These are phyloP conservation scores for Amblyopsis rosae DNA, from an alignment of 2,113 vertebrate genomes.

Conservation along the genomic window DNA sequence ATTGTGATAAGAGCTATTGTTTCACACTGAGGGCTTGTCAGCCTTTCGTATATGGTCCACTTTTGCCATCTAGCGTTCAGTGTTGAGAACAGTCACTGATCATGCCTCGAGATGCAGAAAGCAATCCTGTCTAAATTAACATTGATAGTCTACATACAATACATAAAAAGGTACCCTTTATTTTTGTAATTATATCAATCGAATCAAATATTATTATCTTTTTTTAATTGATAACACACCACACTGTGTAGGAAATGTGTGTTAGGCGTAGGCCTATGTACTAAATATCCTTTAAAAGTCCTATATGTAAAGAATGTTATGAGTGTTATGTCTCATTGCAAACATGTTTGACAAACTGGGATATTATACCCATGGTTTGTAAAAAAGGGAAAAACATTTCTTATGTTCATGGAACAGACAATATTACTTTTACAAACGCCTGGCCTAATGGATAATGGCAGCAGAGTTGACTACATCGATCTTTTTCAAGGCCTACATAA, in stretches of 20 bases:
- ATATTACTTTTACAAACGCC: slow-evolving; percentile 27
- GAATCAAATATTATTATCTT: neutral
- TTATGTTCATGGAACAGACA: slow-evolving; percentile 22
- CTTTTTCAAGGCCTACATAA: slow-evolving; percentile 69
- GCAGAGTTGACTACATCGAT: slow-evolving; percentile 58
- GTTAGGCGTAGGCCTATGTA: neutral
- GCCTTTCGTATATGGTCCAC: neutral
- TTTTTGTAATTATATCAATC: neutral
- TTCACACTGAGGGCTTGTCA: neutral
- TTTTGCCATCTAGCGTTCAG: slow-evolving; percentile 69
- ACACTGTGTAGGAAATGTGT: neutral
- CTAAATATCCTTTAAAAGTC: neutral
- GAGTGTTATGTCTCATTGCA: neutral
- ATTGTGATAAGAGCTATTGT: neutral
- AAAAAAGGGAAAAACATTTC: neutral
- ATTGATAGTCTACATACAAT: neutral
- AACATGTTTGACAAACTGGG: slow-evolving; percentile 1
- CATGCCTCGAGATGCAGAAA: neutral
- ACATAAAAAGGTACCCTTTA: neutral
- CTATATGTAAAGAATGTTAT: neutral
- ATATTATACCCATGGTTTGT: neutral
- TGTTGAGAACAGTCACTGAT: neutral
- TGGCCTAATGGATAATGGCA: slow-evolving; percentile 55
- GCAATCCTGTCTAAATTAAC: too few species aligned
- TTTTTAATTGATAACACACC: neutral